phyloP scores from a whole-genome alignment of 2,797 vertebrate genomes.

The Brachyrhaphis roseni region DNA sequence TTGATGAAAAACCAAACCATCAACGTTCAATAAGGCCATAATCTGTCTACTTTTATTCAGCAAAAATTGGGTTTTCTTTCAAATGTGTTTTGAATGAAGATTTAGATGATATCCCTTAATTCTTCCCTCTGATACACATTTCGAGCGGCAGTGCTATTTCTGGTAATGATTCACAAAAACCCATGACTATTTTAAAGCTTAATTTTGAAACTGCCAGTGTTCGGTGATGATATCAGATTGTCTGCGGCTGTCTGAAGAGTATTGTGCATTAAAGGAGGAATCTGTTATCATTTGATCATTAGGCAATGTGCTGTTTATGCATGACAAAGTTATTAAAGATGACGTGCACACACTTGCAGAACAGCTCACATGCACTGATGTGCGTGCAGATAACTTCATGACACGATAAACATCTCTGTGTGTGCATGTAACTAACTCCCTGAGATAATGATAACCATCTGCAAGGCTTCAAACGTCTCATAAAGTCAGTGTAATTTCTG shows the following conservation, averaged over 20 bases:
- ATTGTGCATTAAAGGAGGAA: slow-evolving; percentile 33
- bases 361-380: slow-evolving; percentile 14
- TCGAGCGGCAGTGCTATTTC: neutral
- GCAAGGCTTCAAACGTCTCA: slow-evolving; percentile 74
- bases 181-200: slow-evolving; percentile 25
- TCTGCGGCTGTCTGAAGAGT: slow-evolving; percentile 24
- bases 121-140: slow-evolving; percentile 6
- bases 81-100: neutral
- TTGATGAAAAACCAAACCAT: neutral
- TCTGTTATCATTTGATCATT: slow-evolving; percentile 27
- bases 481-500: slow-evolving; percentile 73
- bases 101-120: slow-evolving; percentile 5
- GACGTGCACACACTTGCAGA: slow-evolving; percentile 13
- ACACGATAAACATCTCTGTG: slow-evolving; percentile 58
- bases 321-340: slow-evolving; percentile 11
- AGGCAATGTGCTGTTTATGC: slow-evolving; percentile 9
- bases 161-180: slow-evolving; percentile 29
- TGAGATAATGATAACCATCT: slow-evolving; percentile 75
- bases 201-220: slow-evolving; percentile 26
- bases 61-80: neutral
- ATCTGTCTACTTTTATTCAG: neutral
- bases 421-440: slow-evolving; percentile 47
- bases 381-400: slow-evolving; percentile 36
- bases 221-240: slow-evolving; percentile 28
- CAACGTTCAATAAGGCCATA: neutral